Base-by-base conservation (phyloP, 1,140 invertebrate species). In the Wiebesia pumilae region DNA sequence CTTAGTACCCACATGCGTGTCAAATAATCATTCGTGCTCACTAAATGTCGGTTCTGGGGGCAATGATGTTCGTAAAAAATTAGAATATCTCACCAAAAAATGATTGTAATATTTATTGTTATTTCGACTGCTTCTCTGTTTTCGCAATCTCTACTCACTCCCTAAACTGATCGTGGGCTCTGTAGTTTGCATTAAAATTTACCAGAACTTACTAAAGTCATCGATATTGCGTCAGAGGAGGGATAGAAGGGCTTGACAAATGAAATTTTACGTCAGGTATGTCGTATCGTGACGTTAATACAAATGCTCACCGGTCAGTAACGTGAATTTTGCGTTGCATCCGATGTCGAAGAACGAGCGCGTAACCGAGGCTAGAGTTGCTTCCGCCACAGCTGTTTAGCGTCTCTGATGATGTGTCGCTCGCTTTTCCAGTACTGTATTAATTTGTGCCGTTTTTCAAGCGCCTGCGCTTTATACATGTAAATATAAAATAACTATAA, bases 191-290 rank as follows among this genome's bases (percentile, higher is more conserved):
- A 47, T 73, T 40, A 78, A 58, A 65, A 62, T 71, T 78, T 62
- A 78, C 51, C 33, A 83, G 69, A 82, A 83, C 81, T 83, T 73
- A 83, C 69, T 58, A 78, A 84, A 84, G 73, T 84, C 73, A 78
- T 84, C 83, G 73, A 84, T 77, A 84, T 84, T 78, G 73, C 54
- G 73, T 58, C 71, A 84, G 30, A 24, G 30, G 67, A n/a, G 47
- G 35, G 38, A 24, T 35, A 27, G 82, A 47, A 40, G 16, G n/a
- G 65, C 65, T 47, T 82, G 33, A 69, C 62, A 65, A 67, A 67
- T 65, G 58, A 81, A 65, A 43, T 81, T 65, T 65, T 67, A 40
- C 30, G 58, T 67, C 79, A 35, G 9, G 40, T 7, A 0, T 3
- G 73, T 43, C 6, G 71, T 51, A 47, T 27, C 7, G 7, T 35